Conservation (phyloP, 2,113 vertebrate genomes). For the Cromileptes altivelis region DNA sequence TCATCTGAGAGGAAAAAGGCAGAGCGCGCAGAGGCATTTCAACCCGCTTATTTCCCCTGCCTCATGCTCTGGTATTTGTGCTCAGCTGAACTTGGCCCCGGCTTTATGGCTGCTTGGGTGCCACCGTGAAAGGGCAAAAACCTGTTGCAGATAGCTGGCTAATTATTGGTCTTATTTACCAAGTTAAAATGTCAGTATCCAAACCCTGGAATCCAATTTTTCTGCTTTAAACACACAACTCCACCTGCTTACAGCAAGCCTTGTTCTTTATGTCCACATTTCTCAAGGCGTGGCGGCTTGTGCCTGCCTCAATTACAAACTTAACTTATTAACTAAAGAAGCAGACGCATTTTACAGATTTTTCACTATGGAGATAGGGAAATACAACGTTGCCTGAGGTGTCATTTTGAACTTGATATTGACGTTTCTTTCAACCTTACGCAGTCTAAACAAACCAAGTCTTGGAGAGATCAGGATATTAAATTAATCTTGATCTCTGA, state of each 20-base stretch:
- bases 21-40: conserved; percentile 50
- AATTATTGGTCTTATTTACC: conserved; percentile 66
- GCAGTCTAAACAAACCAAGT: background rate
- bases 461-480: conserved; percentile 11
- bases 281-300: background rate
- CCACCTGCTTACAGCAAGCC: background rate
- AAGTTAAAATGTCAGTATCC: conserved; percentile 57
- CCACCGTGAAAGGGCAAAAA: conserved; percentile 63
- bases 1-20: conserved; percentile 71
- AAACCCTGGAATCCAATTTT: background rate
- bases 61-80: conserved; percentile 66
- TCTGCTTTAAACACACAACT: background rate
- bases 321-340: background rate
- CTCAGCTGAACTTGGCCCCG: conserved; percentile 56
- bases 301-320: background rate
- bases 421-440: background rate
- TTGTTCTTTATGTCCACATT: background rate
- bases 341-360: background rate
- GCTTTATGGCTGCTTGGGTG: conserved; percentile 48
- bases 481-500: conserved; percentile 37
- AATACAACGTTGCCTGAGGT: background rate
- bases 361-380: background rate
- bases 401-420: conserved; percentile 44
- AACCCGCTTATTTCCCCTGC: conserved; percentile 59
- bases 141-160: conserved; percentile 49